Evolutionary conservation across 2,888 invertebrate species (phyloP), one percentile per base, ranked within the genome.

Genomic region (Tipula confusa): DNA sequence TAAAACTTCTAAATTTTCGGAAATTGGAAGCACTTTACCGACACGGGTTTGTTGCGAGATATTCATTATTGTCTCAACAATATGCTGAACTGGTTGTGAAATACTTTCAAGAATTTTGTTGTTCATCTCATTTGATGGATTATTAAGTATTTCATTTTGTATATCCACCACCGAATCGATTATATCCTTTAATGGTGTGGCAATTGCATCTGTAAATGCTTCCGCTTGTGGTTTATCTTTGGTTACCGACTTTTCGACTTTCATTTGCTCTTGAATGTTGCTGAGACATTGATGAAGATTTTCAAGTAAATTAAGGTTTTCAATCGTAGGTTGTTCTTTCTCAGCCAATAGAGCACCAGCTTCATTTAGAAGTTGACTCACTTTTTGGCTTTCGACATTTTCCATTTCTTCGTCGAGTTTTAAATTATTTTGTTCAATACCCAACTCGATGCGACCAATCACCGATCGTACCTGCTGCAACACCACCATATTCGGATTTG

Each of bases 361-460:
- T 28, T 82, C 82, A 7, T 36, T 82, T 36, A 82, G 11, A 0
- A 82, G 13, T 82, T 82, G 29, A 7, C 11, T 18, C 9, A 82
- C 33, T 36, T 18, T 24, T 18, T 15, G 11, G 5, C 33, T 33
- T 9, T 82, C 82, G 7, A 15, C 82, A 15, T 18, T 87, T 1
- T 86, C 85, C 0, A 87, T 86, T 31, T 86, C 86, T 79, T 87
- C 86, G 48, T 89, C 88, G 24, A 89, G 88, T 38, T 87, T 85
- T 15, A 87, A 87, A 83, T 89, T 89, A 15, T 88, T 87, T 81
- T 88, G 87, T 84, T 89, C 89, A 64, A 89, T 89, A 80, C 88
- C 88, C 11, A 88, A 87, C 84, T 88, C 87, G 2, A 88, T 87
- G 36, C 86, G 85, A 79, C 87, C 87, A 13, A 89, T 88, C 1